Evolutionary conservation across 2,888 invertebrate species (phyloP), one percentile per base, ranked within the genome.

Genomic region (Aproaerema taeniolella): DNA sequence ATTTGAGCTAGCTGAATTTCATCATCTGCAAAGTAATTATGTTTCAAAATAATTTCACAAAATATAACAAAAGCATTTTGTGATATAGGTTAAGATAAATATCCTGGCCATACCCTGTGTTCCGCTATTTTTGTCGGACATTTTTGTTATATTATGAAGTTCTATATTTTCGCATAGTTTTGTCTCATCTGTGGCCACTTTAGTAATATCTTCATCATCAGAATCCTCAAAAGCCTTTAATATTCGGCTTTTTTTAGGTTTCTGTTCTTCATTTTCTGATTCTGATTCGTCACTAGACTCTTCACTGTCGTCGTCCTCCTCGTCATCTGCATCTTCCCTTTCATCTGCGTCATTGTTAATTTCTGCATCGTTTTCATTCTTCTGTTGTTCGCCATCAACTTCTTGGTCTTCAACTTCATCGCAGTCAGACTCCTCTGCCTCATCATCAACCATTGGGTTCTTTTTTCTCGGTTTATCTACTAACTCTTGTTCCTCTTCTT

Each of bases 221-320:
- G 86, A 85, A 57, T 85, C 85, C 58, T 82, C 83, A 58, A 86
- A 86, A 0, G 85, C 86, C 57, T 83, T 86, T 36, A 85, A 61
- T 45, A 86, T 86, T 53, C 86, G 72, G 2, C 83, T 69, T 50
- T 76, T 85, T 45, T 65, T 81, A 10, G 62, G 57, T 36, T 63
- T 74, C 7, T 47, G 42, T 43, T 67, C 56, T 46, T 77, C 75
- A 20, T 61, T 56, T 45, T 76, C 74, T 3, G 78, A 73, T 43
- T 73, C 74, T 4, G 72, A 71, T 25, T 75, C 71, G 12, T 69
- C 61, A 41, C 46, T 50, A 24, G 51, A 58, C 37, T 67, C 61
- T 20, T 63, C 67, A 30, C 47, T 64, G 42, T 68, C 68, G 35
- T 63, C 67, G 34, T 68, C 61, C 43, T 56, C 53, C 24, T 65